These are phyloP conservation scores for Acleris cristana DNA, from an alignment of 2,888 invertebrate genomes.

Conservation along the genomic window DNA sequence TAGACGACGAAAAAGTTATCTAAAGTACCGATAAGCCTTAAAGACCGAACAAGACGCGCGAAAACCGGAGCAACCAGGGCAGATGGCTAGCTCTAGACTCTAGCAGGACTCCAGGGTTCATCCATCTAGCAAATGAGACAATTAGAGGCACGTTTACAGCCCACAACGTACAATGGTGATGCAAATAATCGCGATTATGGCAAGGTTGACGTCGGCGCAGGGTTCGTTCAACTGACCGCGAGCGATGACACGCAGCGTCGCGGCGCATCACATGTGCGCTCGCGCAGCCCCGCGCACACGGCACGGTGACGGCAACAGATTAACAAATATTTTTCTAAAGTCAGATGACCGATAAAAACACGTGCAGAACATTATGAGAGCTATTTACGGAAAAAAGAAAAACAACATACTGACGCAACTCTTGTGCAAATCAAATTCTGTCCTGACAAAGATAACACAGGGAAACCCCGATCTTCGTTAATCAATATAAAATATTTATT, in stretches of 20 bases:
- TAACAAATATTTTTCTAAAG: constrained; percentile 24
- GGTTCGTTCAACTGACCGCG: constrained; percentile 84
- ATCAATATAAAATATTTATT: constrained; percentile 8
- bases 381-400: not conserved
- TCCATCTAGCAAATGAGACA: constrained; percentile 53
- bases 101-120: constrained; percentile 40
- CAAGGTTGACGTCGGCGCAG: constrained; percentile 80
- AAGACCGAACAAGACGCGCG: too few relatives aligned
- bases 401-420: constrained; percentile 21
- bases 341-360: constrained; percentile 32
- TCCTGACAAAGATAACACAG: constrained; percentile 23
- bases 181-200: constrained; percentile 83
- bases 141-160: constrained; percentile 66
- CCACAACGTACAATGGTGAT: constrained; percentile 74
- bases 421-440: constrained; percentile 8
- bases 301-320: constrained; percentile 40
- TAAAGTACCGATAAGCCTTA: too few relatives aligned
- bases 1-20: too few relatives aligned
- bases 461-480: constrained; percentile 15
- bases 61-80: too few relatives aligned
- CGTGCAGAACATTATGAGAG: not conserved
- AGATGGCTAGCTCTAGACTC: too few relatives aligned
- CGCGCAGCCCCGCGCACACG: constrained; percentile 43
- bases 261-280: constrained; percentile 56
- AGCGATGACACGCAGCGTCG: constrained; percentile 81